Base-by-base conservation (phyloP, 2,113 vertebrate species). In the Agelaius tricolor region DNA sequence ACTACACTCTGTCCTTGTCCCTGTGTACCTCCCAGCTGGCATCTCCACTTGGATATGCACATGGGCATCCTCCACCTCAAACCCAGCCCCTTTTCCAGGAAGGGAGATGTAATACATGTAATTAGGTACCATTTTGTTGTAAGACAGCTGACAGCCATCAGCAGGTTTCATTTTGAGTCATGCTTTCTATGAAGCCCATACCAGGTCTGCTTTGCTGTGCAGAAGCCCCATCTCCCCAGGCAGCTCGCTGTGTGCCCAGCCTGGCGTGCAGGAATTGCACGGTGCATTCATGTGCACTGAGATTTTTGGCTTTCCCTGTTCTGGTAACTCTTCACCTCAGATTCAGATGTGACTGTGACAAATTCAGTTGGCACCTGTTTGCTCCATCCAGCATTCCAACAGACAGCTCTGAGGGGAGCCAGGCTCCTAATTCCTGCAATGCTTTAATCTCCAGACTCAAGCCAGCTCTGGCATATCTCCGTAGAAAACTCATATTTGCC, bases 101-200 rank as follows among this genome's bases (percentile, higher is more conserved):
- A 82, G 55, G 35, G 41, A 90, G 55, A 43, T 61, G 46, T 62
- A 39, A 4, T 43, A 37, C 3, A 0, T 37, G 79, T 52, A 58
- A 76, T 84, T 54, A 72, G 69, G 51, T 39, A 89, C 62, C 68
- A 7, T 57, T 86, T 51, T 67, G 59, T 91, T 66, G 71, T 37
- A 27, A 84, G 59, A 51, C 47, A 68, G 69, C 65, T 69, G 91
- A 49, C 49, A 54, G 23, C 80, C 65, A n/a, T 6, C 10, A 9
- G 44, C 91, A 73, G 66, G 87, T 94, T 97, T 96, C 91, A 57
- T 65, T 90, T 58, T 94, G 89, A 92, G 69, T 94, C 78, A 66
- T 3, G 9, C 69, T 94, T 87, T 89, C 13, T 9, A 39, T 65
- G 21, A 84, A 89, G 54, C 33, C 68, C 5, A 0, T 22, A 11